These are phyloP conservation scores for Mesorhabditis spiculigera DNA, from an alignment of 2,888 invertebrate species.

Conservation along the genomic window DNA sequence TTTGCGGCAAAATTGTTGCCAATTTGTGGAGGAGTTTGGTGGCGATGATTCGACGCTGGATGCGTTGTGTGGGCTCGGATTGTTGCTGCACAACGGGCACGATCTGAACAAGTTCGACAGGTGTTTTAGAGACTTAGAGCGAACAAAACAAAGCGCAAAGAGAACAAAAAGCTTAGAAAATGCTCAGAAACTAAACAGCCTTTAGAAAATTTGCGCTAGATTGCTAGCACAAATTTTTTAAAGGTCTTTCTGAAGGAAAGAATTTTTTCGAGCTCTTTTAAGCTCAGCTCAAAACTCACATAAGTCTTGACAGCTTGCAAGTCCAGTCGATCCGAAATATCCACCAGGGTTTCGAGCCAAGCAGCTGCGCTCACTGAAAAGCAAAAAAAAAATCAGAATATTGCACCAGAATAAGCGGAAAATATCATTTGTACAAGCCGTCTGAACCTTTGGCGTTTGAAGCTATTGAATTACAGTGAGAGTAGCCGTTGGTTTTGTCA, in stretches of 20 bases:
- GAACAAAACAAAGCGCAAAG: too few species aligned
- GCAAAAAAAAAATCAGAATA: too few species aligned
- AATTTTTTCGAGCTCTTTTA: too few species aligned
- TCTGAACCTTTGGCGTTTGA: too few species aligned
- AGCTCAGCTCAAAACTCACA: constrained; percentile 23
- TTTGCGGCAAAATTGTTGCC: constrained; percentile 43
- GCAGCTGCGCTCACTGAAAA: constrained; percentile 53
- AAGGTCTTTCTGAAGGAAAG: too few species aligned
- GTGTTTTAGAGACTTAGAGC: not conserved
- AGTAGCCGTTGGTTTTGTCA: too few species aligned
- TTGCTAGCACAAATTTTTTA: too few species aligned
- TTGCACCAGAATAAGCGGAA: too few species aligned
- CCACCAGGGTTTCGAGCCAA: constrained; percentile 53
- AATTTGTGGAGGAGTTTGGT: constrained; percentile 51
- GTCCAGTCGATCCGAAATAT: constrained; percentile 42
- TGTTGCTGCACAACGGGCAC: constrained; percentile 50
- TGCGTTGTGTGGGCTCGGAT: constrained; percentile 46
- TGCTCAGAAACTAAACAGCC: not conserved
- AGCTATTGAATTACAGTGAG: too few species aligned
- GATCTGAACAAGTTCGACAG: constrained; percentile 30
- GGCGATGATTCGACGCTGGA: constrained; percentile 50
- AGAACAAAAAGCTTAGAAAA: not conserved
- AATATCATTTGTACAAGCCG: too few species aligned
- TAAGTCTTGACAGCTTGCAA: constrained; percentile 38
- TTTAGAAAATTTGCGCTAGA: not conserved